phyloP scores from a whole-genome alignment of 1,140 invertebrate species.

The Aleiodes sp. region DNA sequence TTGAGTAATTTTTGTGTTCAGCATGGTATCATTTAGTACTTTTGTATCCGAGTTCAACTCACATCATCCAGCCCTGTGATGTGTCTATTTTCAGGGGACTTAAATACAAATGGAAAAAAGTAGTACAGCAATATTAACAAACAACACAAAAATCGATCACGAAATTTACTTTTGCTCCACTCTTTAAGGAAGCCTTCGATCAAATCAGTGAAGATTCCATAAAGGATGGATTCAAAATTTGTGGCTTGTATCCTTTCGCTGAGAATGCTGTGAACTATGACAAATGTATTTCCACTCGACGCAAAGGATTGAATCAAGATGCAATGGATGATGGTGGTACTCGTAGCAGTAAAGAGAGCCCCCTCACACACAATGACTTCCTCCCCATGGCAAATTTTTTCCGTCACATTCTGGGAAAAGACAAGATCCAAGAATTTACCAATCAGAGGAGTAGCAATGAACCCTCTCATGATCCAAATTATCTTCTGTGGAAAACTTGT shows the following conservation, averaged over 20 bases:
- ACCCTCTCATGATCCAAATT: neutral
- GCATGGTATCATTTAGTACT: slow-evolving; percentile 56
- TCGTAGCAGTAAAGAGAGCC: neutral
- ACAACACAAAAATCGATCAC: slow-evolving; percentile 33
- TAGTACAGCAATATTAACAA: slow-evolving; percentile 38
- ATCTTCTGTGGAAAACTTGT: neutral
- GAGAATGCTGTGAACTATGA: slow-evolving; percentile 36
- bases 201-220: slow-evolving; percentile 36
- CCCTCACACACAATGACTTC: neutral
- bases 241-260: slow-evolving; percentile 43
- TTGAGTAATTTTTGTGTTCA: slow-evolving; percentile 53
- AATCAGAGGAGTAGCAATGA: neutral
- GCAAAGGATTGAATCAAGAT: neutral
- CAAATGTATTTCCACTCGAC: slow-evolving; percentile 27
- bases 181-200: slow-evolving; percentile 48
- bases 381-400: neutral
- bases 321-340: neutral
- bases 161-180: slow-evolving; percentile 42
- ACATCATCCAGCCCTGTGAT: slow-evolving; percentile 60
- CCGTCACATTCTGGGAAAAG: neutral
- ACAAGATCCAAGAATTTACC: neutral
- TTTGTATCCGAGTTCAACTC: slow-evolving; percentile 59
- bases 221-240: slow-evolving; percentile 42
- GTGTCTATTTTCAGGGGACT: slow-evolving; percentile 55
- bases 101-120: slow-evolving; percentile 51